phyloP scores from a whole-genome alignment of 37 sponge, comb jelly and placozoan species.

The Ianthella basta region DNA sequence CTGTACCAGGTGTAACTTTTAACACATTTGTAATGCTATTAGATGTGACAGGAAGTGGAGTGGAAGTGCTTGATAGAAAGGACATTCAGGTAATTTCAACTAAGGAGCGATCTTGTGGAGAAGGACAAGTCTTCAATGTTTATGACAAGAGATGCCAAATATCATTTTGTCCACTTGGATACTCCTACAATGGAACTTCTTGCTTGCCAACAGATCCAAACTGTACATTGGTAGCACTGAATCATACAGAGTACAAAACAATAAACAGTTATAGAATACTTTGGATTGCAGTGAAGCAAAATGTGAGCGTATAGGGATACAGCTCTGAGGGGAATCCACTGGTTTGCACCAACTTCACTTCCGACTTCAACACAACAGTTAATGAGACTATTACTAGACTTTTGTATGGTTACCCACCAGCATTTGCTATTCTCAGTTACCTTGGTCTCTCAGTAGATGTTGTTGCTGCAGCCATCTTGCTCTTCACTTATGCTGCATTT shows the following conservation, averaged over 20 bases:
- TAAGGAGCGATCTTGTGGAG: no score
- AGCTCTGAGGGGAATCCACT: conserved; percentile 1
- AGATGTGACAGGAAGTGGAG: no score
- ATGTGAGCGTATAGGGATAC: neutral
- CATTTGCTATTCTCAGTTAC: neutral
- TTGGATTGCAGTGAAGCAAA: neutral
- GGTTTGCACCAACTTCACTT: conserved; percentile 35
- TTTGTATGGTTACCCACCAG: neutral
- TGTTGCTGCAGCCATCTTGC: conserved; percentile 30
- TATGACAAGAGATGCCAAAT: no score
- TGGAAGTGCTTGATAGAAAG: no score
- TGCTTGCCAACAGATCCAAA: neutral
- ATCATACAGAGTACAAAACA: neutral
- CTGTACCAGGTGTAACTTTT: no score
- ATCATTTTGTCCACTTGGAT: no score
- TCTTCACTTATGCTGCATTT: conserved; percentile 55
- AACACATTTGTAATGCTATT: no score
- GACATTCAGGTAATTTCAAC: no score
- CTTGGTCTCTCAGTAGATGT: conserved; percentile 51
- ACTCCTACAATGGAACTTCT: neutral
- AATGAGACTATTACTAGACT: neutral
- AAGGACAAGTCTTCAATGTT: no score
- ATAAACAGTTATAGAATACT: neutral
- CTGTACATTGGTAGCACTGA: neutral
- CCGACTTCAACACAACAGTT: neutral